Conservation (phyloP, 2,888 invertebrate species). For the Hipparchia semele region DNA sequence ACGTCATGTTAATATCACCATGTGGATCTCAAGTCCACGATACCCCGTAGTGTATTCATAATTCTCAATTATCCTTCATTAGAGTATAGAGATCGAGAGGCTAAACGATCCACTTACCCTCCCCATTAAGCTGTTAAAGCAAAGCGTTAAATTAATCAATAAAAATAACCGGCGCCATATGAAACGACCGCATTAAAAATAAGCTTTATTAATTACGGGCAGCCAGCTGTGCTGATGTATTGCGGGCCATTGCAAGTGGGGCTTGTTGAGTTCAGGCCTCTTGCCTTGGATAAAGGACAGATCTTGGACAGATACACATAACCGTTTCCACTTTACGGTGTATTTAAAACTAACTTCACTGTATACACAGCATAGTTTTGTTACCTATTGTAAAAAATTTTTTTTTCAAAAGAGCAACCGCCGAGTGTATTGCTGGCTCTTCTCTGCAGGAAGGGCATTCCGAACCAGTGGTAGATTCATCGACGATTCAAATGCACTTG, state of each 20-base stretch:
- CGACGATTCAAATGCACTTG: no score
- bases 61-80: conserved; percentile 32
- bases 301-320: no score
- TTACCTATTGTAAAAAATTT: no score
- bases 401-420: no score
- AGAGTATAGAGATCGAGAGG: conserved; percentile 20
- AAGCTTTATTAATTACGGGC: conserved; percentile 40
- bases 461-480: no score
- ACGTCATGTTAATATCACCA: no score
- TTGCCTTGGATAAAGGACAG: not conserved
- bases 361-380: no score
- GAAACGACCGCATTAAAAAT: conserved; percentile 40
- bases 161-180: conserved; percentile 36
- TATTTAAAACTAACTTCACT: no score
- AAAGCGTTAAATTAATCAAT: conserved; percentile 37
- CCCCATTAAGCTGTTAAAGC: conserved; percentile 22
- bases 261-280: not conserved
- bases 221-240: conserved; percentile 21
- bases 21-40: not conserved
- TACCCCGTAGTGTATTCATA: conserved; percentile 21
- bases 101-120: conserved; percentile 27
- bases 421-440: no score
- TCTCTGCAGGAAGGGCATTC: no score
- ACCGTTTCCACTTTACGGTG: no score
- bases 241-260: conserved; percentile 26